Evolutionary conservation across 2,888 invertebrate genomes (phyloP), one percentile per base, ranked within the genome.

Genomic region (Operophtera brumata): DNA sequence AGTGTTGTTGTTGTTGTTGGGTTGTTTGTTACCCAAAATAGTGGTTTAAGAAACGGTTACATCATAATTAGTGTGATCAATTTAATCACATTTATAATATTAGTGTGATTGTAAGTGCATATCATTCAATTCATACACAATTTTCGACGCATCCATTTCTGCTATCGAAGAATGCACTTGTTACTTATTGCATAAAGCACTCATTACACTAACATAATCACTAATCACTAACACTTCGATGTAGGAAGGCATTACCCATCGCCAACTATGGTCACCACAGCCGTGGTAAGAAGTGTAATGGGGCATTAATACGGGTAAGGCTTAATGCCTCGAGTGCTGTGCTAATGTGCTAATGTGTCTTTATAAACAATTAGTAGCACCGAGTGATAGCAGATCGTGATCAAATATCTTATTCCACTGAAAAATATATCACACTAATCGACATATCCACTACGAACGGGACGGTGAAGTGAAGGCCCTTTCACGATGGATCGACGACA

Each of bases 251-350:
- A 49, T 48, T 14, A 49, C 36, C 42, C 12, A 39, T 3, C 39
- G 13, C 51, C 51, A 45, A 28, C 45, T 50, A 55, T 34, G 50
- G 55, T 5, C 12, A 28, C 1, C 6, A 20, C 20, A 11, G 28
- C 32, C 54, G 54, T 55, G 55, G 37, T 13, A 12, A 7, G 47
- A 39, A 43, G 47, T 30, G 26, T 47, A 55, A 55, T 50, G 39
- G 55, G 20, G 13, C 32, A 39, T 55, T 55, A 50, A 11, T 6
- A 1, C 47, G 34, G n/a, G 12, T 35, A 55, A 47, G 50, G 55
- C 9, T 30, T 54, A 54, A 54, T 48, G 40, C 11, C 6, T 28
- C 20, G n/a, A n/a, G n/a, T n/a, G n/a, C 25, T 26, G 13, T n/a
- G 11, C 45, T 49, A 49, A 54, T 26, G 13, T n/a, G 11, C 45